Conservation (phyloP, 1,140 invertebrate genomes). For the Tigriopus japonicus region DNA sequence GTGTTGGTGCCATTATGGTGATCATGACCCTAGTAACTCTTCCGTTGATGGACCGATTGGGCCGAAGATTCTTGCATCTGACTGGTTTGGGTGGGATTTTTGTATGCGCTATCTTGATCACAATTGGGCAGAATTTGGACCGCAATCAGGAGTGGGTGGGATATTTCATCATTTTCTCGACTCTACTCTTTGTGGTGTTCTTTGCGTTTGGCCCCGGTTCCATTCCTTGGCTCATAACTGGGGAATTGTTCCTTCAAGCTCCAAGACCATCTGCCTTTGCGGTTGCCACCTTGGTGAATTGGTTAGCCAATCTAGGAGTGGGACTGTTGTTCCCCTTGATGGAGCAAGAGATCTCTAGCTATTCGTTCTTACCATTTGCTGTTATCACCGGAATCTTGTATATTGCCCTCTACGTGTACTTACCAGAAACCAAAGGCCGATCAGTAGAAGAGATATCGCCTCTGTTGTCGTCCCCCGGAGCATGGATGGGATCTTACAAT, state of each 20-base stretch:
- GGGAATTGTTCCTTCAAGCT: constrained; percentile 86
- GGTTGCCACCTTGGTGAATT: constrained; percentile 91
- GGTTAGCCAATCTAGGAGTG: constrained; percentile 92
- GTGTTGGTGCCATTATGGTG: constrained; percentile 68
- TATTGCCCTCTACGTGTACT: neutral
- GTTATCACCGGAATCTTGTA: neutral
- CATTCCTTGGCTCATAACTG: constrained; percentile 97
- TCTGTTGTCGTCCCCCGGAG: neutral
- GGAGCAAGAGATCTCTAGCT: constrained; percentile 29
- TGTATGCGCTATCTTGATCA: constrained; percentile 43
- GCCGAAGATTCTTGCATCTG: constrained; percentile 55
- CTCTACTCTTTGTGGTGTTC: constrained; percentile 83
- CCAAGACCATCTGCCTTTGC: constrained; percentile 91
- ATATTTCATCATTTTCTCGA: constrained; percentile 44
- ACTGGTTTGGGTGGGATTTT: constrained; percentile 54
- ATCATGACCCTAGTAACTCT: constrained; percentile 69
- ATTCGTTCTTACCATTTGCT: neutral
- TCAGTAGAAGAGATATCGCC: neutral
- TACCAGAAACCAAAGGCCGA: constrained; percentile 1
- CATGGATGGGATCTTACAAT: too few species aligned
- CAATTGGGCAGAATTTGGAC: constrained; percentile 25
- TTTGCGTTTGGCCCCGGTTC: constrained; percentile 90
- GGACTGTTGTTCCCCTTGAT: constrained; percentile 83
- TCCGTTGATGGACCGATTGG: constrained; percentile 59
- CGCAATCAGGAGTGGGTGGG: neutral